phyloP scores from a whole-genome alignment of 64 coral and sea anemone species.

The Hydrozoanthus tunicans region DNA sequence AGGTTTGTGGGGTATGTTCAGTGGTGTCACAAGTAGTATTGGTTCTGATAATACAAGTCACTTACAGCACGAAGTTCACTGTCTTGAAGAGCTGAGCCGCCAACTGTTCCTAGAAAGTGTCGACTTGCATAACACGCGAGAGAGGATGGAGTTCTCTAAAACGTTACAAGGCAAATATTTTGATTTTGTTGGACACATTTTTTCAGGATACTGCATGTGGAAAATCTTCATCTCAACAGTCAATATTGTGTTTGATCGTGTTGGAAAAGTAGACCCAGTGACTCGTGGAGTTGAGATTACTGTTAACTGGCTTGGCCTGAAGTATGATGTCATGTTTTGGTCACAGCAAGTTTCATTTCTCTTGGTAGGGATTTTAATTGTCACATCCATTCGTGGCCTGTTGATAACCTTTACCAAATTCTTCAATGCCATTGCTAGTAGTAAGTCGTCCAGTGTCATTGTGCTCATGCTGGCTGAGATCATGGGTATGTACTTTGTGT shows the following conservation, averaged over 20 bases:
- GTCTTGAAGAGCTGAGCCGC: slow-evolving; percentile 96
- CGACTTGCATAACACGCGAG: slow-evolving; percentile 90
- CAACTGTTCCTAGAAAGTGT: slow-evolving; percentile 97
- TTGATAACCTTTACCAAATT: slow-evolving; percentile 98
- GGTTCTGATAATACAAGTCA: slow-evolving; percentile 74
- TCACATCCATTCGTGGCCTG: slow-evolving; percentile 96
- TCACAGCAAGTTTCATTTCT: slow-evolving; percentile 97
- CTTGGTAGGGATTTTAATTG: slow-evolving; percentile 96
- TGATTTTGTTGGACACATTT: slow-evolving; percentile 99
- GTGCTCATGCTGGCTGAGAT: slow-evolving; percentile 93
- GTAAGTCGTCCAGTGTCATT: slow-evolving; percentile 96
- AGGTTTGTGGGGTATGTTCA: slow-evolving; percentile 96
- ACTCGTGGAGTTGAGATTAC: slow-evolving; percentile 97
- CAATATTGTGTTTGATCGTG: slow-evolving; percentile 99
- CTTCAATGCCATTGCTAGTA: slow-evolving; percentile 99
- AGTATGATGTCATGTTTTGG: slow-evolving; percentile 95
- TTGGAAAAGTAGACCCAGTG: slow-evolving; percentile 95
- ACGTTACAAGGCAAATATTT: slow-evolving; percentile 99
- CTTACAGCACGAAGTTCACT: slow-evolving; percentile 87
- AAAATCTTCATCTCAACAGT: slow-evolving; percentile 99
- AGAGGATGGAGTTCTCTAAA: slow-evolving; percentile 97
- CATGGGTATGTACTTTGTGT: slow-evolving; percentile 99
- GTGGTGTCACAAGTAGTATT: slow-evolving; percentile 67
- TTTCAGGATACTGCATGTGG: slow-evolving; percentile 98
- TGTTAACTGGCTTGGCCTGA: slow-evolving; percentile 95